Evolutionary conservation across 2,888 invertebrate species (phyloP), one percentile per base, ranked within the genome.

Genomic region (Mimas tiliae): DNA sequence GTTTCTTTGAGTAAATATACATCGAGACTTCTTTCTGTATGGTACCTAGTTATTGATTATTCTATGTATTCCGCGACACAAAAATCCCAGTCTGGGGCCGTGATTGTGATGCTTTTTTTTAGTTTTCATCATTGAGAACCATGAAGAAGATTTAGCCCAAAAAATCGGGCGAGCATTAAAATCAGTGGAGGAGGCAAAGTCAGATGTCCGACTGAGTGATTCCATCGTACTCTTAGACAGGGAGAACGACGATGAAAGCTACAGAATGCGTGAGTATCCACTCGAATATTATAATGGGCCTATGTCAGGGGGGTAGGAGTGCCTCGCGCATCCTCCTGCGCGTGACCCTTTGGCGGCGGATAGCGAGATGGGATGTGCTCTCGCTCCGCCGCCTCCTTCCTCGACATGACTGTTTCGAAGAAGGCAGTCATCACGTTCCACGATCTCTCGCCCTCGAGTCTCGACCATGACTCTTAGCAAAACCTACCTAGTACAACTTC

Each of bases 221-320:
- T 82, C 80, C 0, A 70, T 93, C 7, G 78, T 94, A 0, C 68
- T 77, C 0, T 64, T 94, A 38, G 89, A 93, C 64, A 78, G 94
- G 65, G 90, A 91, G 63, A 82, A 84, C 1, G 93, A 94, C 48
- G 89, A 91, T 0, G 89, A 90, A 48, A 85, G 88, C 38, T 87
- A 86, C 62, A 78, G 85, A 45, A 84, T 83, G 70, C 65, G 94
- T 93, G 73, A 81, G 87, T 65, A n/a, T 50, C 33, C 45, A 14
- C 1, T 4, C 7, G 12, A 14, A 45, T 45, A 45, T 45, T 1
- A 12, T 45, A 38, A 38, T 27, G n/a, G n/a, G n/a, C n/a, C n/a
- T n/a, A n/a, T n/a, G n/a, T n/a, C n/a, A n/a, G n/a, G n/a, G n/a
- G n/a, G n/a, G n/a, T n/a, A n/a, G n/a, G n/a, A n/a, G n/a, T n/a